A percentile compares a stretch with the other conserved stretches of the same genome.
Conservation (phyloP, 2,888 invertebrate species). For the Drepanosiphum platanoidis region DNA sequence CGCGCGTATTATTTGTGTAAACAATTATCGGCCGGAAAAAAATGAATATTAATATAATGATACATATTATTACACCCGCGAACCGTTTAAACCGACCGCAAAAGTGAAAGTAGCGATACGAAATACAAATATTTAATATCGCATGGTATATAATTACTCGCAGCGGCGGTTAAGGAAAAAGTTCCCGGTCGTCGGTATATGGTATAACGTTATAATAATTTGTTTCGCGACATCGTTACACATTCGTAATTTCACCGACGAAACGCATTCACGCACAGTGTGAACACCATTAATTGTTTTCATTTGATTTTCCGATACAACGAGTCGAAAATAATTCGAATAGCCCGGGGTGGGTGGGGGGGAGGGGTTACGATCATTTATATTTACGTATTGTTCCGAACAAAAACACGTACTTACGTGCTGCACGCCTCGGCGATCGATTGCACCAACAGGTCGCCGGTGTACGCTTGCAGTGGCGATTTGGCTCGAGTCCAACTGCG, state of each 20-base stretch:
- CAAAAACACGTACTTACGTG: too few species aligned
- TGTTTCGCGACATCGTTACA: too few species aligned
- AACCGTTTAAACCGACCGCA: constrained; percentile 37
- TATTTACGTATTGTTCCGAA: too few species aligned
- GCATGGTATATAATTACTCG: not conserved
- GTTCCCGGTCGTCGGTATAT: not conserved
- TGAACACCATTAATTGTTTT: too few species aligned
- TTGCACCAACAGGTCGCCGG: not conserved
- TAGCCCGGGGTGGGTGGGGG: too few species aligned
- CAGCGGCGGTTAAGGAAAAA: constrained; percentile 7
- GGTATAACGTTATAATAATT: not conserved
- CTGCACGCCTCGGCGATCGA: not conserved
- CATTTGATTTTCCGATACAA: too few species aligned
- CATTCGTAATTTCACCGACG: too few species aligned
- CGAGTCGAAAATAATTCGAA: too few species aligned
- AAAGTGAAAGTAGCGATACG: constrained; percentile 48
- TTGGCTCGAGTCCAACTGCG: not conserved
- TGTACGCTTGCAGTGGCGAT: not conserved
- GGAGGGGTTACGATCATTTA: too few species aligned
- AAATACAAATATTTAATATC: constrained; percentile 14
- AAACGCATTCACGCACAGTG: not conserved
- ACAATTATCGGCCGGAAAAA: constrained; percentile 22
- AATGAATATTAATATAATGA: not conserved
- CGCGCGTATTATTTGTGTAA: not conserved
- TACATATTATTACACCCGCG: too few species aligned